Conservation (phyloP, 2,113 vertebrate species). For the Ophiodon elongatus region DNA sequence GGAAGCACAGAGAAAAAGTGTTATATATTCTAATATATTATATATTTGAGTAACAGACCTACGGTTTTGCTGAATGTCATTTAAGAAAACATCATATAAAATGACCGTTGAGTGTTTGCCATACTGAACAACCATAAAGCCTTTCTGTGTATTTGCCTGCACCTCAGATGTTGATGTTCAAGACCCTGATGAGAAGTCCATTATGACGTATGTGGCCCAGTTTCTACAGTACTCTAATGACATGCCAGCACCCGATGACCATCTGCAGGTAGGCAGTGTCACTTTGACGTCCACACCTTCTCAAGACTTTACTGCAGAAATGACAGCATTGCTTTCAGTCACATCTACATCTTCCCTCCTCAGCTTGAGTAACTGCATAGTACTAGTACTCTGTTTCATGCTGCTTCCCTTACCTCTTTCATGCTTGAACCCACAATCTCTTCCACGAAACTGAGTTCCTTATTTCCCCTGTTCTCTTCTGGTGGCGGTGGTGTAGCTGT, state of each 20-base stretch:
- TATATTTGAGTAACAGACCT: neutral
- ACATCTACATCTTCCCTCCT: neutral
- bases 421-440: conserved; percentile 1
- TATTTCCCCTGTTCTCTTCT: conserved; percentile 25
- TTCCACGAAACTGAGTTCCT: conserved; percentile 1
- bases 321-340: neutral
- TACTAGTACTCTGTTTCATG: neutral
- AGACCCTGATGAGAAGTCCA: conserved; percentile 94
- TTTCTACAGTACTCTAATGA: conserved; percentile 92
- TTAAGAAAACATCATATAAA: neutral
- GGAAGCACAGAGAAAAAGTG: neutral
- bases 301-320: neutral
- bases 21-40: neutral
- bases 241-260: conserved; percentile 69
- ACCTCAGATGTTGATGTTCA: conserved; percentile 88
- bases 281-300: neutral
- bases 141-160: neutral
- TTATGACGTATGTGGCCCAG: conserved; percentile 95
- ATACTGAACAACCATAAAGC: neutral
- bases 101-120: neutral
- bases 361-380: neutral
- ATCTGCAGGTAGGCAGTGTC: conserved; percentile 81
- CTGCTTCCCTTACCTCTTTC: neutral
- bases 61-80: neutral
- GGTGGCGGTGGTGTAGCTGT: conserved; percentile 55